phyloP scores from a whole-genome alignment of 1,140 invertebrate species.

The Alviniconcha marisindica region DNA sequence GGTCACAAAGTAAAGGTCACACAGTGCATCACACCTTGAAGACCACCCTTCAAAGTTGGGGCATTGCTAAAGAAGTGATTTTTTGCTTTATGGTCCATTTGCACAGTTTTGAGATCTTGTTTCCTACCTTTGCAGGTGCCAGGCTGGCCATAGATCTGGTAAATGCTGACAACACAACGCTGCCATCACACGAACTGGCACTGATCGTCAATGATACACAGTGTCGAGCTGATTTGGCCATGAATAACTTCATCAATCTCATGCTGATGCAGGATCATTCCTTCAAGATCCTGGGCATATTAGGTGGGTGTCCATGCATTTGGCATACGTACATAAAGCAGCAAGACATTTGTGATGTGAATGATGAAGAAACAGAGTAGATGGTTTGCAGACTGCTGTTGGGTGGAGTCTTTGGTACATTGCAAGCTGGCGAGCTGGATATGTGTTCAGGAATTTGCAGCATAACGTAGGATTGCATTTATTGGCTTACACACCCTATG shows the following conservation, averaged over 20 bases:
- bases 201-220: constrained; percentile 82
- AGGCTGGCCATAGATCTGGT: constrained; percentile 82
- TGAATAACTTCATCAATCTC: constrained; percentile 88
- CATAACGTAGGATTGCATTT: too few relatives aligned
- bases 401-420: too few relatives aligned
- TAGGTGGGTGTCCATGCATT: constrained; percentile 77
- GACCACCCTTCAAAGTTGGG: too few relatives aligned
- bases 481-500: too few relatives aligned
- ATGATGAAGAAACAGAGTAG: neutral
- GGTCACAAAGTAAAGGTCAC: too few relatives aligned
- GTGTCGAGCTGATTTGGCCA: constrained; percentile 86
- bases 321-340: too few relatives aligned
- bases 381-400: neutral
- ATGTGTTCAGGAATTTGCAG: too few relatives aligned
- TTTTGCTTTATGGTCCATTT: too few relatives aligned
- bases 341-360: too few relatives aligned
- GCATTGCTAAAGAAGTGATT: too few relatives aligned
- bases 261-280: constrained; percentile 70
- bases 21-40: too few relatives aligned
- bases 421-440: too few relatives aligned
- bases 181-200: constrained; percentile 82
- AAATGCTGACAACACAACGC: constrained; percentile 80
- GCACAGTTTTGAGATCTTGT: constrained; percentile 7
- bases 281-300: constrained; percentile 78
- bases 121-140: constrained; percentile 77